Evolutionary conservation across 2,888 invertebrate genomes (phyloP).

Genomic region (Junonia oenone): DNA sequence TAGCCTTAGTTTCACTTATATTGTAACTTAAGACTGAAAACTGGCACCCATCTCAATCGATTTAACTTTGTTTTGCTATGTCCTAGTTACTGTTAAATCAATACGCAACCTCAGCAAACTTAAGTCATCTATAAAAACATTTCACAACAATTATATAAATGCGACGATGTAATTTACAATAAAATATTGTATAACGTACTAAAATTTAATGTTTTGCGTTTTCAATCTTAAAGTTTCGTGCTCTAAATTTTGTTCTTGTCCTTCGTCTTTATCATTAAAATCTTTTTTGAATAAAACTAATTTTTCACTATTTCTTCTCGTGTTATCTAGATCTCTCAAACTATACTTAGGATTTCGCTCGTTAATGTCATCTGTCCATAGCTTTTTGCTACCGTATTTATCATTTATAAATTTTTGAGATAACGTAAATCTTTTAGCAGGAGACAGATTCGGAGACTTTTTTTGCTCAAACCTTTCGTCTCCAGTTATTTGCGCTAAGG

Average conservation of each 20-base stretch:
- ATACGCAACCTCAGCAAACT: conserved; percentile 5
- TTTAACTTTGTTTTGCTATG: conserved; percentile 38
- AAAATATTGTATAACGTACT: not conserved
- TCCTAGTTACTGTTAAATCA: conserved; percentile 20
- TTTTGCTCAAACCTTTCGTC: conserved; percentile 52
- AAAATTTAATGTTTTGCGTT: conserved; percentile 11
- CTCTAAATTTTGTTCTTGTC: conserved; percentile 49
- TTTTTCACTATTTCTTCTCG: conserved; percentile 58
- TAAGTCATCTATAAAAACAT: not conserved
- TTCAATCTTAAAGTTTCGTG: conserved; percentile 43
- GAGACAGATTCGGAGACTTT: conserved; percentile 60
- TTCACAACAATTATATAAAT: not conserved
- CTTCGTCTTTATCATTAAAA: conserved; percentile 45
- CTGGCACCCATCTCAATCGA: conserved; percentile 47
- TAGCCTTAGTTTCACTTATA: not conserved
- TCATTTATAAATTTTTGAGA: conserved; percentile 77
- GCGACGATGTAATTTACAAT: conserved; percentile 3
- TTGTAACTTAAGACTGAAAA: not conserved
- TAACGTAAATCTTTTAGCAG: conserved; percentile 60
- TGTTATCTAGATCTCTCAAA: conserved; percentile 52
- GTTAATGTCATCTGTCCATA: conserved; percentile 65
- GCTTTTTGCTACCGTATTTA: conserved; percentile 72
- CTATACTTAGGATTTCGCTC: conserved; percentile 54
- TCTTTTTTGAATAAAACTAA: conserved; percentile 52
- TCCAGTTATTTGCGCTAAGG: conserved; percentile 67